These are phyloP conservation scores for Polydrusus pterygomalis DNA, from an alignment of 2,888 invertebrate species.

Conservation along the genomic window DNA sequence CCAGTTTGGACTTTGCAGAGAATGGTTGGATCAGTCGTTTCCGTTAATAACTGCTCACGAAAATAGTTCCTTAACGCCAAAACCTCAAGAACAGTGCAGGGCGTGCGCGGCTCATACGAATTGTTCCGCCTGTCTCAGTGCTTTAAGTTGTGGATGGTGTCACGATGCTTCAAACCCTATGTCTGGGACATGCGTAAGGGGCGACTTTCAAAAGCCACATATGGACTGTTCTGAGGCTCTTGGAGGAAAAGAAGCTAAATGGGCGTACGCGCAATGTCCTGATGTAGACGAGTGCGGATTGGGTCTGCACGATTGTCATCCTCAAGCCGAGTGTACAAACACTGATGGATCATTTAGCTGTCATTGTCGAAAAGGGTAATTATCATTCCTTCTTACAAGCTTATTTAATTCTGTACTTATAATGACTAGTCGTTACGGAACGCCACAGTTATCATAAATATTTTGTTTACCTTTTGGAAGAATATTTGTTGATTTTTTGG, in stretches of 20 bases:
- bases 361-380: slow-evolving; percentile 83
- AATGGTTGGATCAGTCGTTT: slow-evolving; percentile 91
- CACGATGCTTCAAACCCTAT: slow-evolving; percentile 92
- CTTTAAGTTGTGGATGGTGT: slow-evolving; percentile 96
- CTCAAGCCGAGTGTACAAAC: slow-evolving; percentile 93
- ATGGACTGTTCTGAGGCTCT: slow-evolving; percentile 81
- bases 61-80: slow-evolving; percentile 65
- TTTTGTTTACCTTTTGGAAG: too few species aligned
- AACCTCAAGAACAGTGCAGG: slow-evolving; percentile 82
- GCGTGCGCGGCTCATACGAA: slow-evolving; percentile 84
- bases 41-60: slow-evolving; percentile 70
- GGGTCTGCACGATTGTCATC: slow-evolving; percentile 91
- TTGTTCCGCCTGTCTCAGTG: slow-evolving; percentile 86
- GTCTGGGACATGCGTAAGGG: slow-evolving; percentile 89
- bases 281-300: slow-evolving; percentile 96
- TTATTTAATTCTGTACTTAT: too few species aligned
- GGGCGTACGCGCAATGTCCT: slow-evolving; percentile 95
- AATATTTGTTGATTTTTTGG: too few species aligned
- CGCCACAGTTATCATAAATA: too few species aligned
- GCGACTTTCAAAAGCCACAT: slow-evolving; percentile 88
- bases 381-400: not conserved
- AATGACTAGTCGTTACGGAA: too few species aligned
- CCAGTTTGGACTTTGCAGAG: slow-evolving; percentile 93
- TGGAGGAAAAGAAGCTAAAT: slow-evolving; percentile 82
- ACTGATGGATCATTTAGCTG: slow-evolving; percentile 94